Evolutionary conservation across 2,888 invertebrate genomes (phyloP), one percentile per base, ranked within the genome.

Genomic region (Dolomedes plantarius): DNA sequence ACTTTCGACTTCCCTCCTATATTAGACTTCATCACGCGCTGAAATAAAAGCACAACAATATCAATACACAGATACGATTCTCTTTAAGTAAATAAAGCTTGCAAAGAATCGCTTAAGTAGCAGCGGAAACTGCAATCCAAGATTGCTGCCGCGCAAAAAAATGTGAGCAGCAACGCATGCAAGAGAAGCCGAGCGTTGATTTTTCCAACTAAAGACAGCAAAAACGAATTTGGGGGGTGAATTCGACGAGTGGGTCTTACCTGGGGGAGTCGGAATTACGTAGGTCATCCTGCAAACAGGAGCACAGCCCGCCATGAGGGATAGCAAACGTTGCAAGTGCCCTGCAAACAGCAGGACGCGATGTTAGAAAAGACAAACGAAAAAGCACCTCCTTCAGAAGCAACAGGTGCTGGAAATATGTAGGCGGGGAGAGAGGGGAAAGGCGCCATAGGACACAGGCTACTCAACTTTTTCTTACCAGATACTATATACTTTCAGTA

Each of bases 291-390:
- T 80, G 80, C 86, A 86, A 36, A 86, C 86, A 80, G 86, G 86
- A 72, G 86, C 86, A 80, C 86, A 86, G 71, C 86, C 86, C 76
- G 86, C 86, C 86, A 86, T 72, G 72, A 86, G 86, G 72, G 86
- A 86, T 62, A 86, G 76, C 76, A 86, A 75, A 76, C 80, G 86
- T 32, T 80, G 86, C 71, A 86, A 72, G 64, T 86, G 80, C 76
- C 86, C 86, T 86, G 80, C 80, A 86, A 86, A 86, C 80, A 86
- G 86, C 80, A 86, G 86, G 86, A 86, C 62, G 56, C 78, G 73
- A 32, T 39, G 83, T 85, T 85, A 85, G 83, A 65, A 62, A 36
- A 73, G 16, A 73, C 28, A 69, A 56, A 69, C 19, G 23, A 23
- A 68, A 28, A 62, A 68, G 68, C 62, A 72, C 68, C 72, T 31